Base-by-base conservation (phyloP, 2,797 vertebrate genomes). In the Alauda arvensis region DNA sequence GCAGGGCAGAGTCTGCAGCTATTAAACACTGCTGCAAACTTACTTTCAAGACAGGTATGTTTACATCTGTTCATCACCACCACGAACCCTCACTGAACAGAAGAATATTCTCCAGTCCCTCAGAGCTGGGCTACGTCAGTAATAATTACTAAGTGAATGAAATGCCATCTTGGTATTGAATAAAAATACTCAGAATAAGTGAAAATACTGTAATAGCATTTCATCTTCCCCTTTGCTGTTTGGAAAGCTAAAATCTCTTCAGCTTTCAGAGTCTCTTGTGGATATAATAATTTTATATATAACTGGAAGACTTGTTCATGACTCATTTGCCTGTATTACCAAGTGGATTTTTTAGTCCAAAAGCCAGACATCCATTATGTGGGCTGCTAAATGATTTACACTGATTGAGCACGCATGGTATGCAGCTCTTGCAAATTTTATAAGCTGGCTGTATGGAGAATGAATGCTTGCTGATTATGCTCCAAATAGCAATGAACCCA, bases 371-470 rank as follows among this genome's bases (percentile, higher is more conserved):
- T 85, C 90, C 88, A 87, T 93, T 91, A 88, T 74, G 79, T 1
- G 5, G 84, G 56, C 67, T 90, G 67, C 77, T 91, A 90, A 92
- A 87, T 91, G 77, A 92, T 94, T 94, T 94, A 95, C 74, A 60
- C 21, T 76, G 79, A 92, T 87, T 63, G 86, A 87, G 56, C 34
- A 85, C 0, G 4, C 52, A 33, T 2, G 20, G 70, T 37, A 52
- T 69, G 91, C 72, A 77, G 69, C 86, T 87, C 78, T 92, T 88
- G 81, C 84, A 94, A 85, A 87, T 94, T 91, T 91, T 90, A 93
- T 86, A 85, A 60, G 78, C 86, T 77, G 67, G 76, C 66, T 88
- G 66, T 66, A 75, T 7, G 10, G 84, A 88, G 59, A 77, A 90
- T 69, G 60, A 94, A 91, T 84, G 42, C 56, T 72, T 60, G 45